phyloP scores from a whole-genome alignment of 2,888 invertebrate genomes.

The Hyposoter didymator region DNA sequence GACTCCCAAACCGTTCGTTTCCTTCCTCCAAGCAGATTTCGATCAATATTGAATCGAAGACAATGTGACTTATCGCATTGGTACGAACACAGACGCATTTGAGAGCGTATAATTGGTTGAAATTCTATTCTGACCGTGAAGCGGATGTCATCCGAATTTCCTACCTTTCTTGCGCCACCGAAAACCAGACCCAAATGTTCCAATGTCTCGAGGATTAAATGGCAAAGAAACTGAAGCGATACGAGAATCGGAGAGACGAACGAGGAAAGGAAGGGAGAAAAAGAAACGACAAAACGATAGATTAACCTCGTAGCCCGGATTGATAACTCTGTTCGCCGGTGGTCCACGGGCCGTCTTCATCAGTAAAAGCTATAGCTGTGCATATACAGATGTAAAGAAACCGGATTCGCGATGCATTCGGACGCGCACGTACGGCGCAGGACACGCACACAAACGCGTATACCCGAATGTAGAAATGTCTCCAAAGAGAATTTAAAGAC shows the following conservation, averaged over 20 bases:
- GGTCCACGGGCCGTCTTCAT: slow-evolving; percentile 66
- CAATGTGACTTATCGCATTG: slow-evolving; percentile 19
- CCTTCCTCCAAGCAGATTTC: slow-evolving; percentile 36
- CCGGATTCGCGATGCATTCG: slow-evolving; percentile 63
- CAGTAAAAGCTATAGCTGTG: slow-evolving; percentile 47
- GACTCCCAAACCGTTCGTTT: slow-evolving; percentile 31
- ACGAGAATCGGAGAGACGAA: slow-evolving; percentile 8
- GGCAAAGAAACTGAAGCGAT: slow-evolving; percentile 25
- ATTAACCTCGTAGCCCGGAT: slow-evolving; percentile 71
- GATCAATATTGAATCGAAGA: slow-evolving; percentile 35
- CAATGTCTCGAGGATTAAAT: slow-evolving; percentile 28
- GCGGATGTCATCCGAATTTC: slow-evolving; percentile 46
- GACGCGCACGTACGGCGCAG: slow-evolving; percentile 6
- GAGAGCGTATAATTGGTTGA: slow-evolving; percentile 68
- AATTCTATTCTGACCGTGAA: slow-evolving; percentile 68
- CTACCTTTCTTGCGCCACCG: slow-evolving; percentile 42
- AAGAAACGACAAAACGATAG: slow-evolving; percentile 63
- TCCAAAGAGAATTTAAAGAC: slow-evolving; percentile 38
- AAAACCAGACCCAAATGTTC: slow-evolving; percentile 40
- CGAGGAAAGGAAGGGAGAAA: slow-evolving; percentile 30
- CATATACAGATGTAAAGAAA: slow-evolving; percentile 35
- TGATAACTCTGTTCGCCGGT: slow-evolving; percentile 73
- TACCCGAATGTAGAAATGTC: slow-evolving; percentile 21
- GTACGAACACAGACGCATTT: slow-evolving; percentile 37
- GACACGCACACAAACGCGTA: slow-evolving; percentile 1